These are phyloP conservation scores for Urechis unicinctus DNA, from an alignment of 2,888 invertebrate genomes.

Conservation along the genomic window DNA sequence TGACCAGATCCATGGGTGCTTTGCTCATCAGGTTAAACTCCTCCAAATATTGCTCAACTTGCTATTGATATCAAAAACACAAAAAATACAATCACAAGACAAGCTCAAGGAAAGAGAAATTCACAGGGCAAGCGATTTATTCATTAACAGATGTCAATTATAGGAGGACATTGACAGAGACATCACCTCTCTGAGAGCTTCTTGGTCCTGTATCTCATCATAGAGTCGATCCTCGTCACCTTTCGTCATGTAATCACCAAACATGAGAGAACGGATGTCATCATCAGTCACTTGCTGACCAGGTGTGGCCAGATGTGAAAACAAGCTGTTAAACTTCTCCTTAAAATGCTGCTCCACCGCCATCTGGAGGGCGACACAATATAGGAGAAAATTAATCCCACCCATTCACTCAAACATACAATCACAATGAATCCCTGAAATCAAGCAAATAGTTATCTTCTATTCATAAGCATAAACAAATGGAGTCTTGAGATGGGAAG, in stretches of 20 bases:
- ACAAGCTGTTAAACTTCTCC: conserved; percentile 41
- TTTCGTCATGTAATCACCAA: conserved; percentile 41
- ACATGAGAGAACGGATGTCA: conserved; percentile 44
- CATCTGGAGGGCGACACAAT: conserved; percentile 22
- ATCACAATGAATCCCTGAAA: no score
- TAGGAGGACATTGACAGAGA: neutral
- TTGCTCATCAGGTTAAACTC: conserved; percentile 48
- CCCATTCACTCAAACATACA: no score
- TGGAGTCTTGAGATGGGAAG: no score
- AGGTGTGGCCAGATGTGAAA: conserved; percentile 35
- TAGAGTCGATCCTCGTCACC: conserved; percentile 37
- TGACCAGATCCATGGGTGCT: conserved; percentile 49
- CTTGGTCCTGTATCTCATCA: conserved; percentile 41
- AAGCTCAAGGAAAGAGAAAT: no score
- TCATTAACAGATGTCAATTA: no score
- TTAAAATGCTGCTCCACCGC: conserved; percentile 43
- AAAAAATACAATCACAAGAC: neutral
- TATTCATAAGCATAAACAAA: no score
- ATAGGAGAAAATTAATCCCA: no score
- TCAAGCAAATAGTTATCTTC: no score
- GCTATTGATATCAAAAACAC: conserved; percentile 21
- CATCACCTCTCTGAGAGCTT: conserved; percentile 36
- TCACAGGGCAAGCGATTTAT: no score
- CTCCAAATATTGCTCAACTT: conserved; percentile 42
- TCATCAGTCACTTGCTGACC: conserved; percentile 39